phyloP scores from a whole-genome alignment of 2,797 vertebrate genomes.

The Myoxocephalus aenaeus region DNA sequence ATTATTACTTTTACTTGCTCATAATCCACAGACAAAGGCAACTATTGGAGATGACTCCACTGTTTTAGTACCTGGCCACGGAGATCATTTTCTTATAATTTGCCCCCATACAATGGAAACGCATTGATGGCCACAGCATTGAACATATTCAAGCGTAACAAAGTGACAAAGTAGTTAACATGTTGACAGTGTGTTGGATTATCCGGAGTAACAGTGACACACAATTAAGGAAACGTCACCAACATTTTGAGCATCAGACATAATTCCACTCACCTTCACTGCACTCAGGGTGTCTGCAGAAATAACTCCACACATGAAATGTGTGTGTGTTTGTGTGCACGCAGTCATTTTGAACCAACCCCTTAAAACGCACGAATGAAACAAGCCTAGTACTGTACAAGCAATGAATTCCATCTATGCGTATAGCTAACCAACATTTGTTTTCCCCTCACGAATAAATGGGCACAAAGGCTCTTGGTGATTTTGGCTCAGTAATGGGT shows the following conservation, averaged over 20 bases:
- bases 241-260: neutral
- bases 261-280: neutral
- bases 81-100: neutral
- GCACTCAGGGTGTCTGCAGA: neutral
- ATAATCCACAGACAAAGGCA: neutral
- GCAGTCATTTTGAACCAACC: constrained; percentile 28
- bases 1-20: neutral
- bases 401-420: constrained; percentile 51
- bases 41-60: neutral
- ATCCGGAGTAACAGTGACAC: neutral
- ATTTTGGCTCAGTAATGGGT: constrained; percentile 63
- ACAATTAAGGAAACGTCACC: neutral
- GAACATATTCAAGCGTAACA: constrained; percentile 2
- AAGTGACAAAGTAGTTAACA: constrained; percentile 3
- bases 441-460: constrained; percentile 47
- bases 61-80: neutral
- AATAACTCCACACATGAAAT: neutral
- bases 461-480: constrained; percentile 51
- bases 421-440: constrained; percentile 48
- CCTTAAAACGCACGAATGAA: constrained; percentile 35
- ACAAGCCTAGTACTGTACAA: constrained; percentile 46
- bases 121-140: neutral
- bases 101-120: neutral
- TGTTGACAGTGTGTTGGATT: neutral
- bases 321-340: neutral